phyloP scores from a whole-genome alignment of 2,113 vertebrate species.

The Platichthys stellatus region DNA sequence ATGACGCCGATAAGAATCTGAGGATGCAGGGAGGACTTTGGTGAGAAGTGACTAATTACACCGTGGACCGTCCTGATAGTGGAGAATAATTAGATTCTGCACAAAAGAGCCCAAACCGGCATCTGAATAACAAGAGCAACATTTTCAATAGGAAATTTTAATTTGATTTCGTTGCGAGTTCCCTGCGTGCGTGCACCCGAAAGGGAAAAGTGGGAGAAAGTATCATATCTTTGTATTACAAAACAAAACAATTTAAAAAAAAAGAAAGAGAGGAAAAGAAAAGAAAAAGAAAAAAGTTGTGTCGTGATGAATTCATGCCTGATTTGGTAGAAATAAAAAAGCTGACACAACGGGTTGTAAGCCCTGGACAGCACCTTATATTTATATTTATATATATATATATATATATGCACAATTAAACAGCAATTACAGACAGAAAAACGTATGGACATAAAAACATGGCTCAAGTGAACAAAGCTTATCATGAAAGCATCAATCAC shows the following conservation, averaged over 20 bases:
- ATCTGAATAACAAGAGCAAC: slow-evolving; percentile 81
- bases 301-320: slow-evolving; percentile 56
- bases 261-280: slow-evolving; percentile 21
- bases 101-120: slow-evolving; percentile 78
- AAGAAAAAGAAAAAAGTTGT: slow-evolving; percentile 25
- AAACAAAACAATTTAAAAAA: slow-evolving; percentile 25
- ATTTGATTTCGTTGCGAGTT: slow-evolving; percentile 78
- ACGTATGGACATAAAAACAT: slow-evolving; percentile 28
- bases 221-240: slow-evolving; percentile 40
- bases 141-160: slow-evolving; percentile 78
- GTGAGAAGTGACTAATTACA: slow-evolving; percentile 83
- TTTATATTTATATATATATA: background rate
- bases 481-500: slow-evolving; percentile 18
- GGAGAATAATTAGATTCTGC: slow-evolving; percentile 80
- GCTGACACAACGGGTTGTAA: slow-evolving; percentile 35
- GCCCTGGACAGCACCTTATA: background rate
- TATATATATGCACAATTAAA: slow-evolving; percentile 12
- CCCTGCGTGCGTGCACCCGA: slow-evolving; percentile 52
- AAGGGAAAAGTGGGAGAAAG: slow-evolving; percentile 59
- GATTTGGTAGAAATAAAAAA: slow-evolving; percentile 46
- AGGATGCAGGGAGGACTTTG: slow-evolving; percentile 75
- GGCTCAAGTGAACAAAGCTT: slow-evolving; percentile 30
- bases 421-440: slow-evolving; percentile 41
- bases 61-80: slow-evolving; percentile 80
- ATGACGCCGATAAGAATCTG: slow-evolving; percentile 74